Percentiles rank a stretch among this genome's conserved stretches.
Evolutionary conservation across 2,113 vertebrate genomes (phyloP).

Genomic region (Chloropsis hardwickii): DNA sequence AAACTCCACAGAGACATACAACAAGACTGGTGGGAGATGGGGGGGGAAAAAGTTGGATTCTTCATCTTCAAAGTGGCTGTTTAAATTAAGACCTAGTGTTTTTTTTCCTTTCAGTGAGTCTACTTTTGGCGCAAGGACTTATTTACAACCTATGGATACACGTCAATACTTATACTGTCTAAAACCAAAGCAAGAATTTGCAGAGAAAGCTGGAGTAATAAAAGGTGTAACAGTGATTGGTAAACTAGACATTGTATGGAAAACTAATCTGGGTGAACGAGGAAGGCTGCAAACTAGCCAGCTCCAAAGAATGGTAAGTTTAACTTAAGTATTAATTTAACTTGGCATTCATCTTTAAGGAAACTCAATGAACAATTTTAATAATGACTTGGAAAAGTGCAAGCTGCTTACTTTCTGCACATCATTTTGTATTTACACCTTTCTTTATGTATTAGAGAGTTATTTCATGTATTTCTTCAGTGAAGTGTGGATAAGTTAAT

Average conservation of each 20-base stretch:
- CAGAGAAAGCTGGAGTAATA: constrained; percentile 96
- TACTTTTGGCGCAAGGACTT: constrained; percentile 94
- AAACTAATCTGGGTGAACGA: constrained; percentile 95
- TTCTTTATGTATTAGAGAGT: neutral
- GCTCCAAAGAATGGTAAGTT: constrained; percentile 93
- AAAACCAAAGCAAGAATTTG: constrained; percentile 95
- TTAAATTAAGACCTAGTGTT: neutral
- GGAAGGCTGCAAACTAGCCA: constrained; percentile 97
- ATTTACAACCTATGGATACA: constrained; percentile 96
- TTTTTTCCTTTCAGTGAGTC: constrained; percentile 76
- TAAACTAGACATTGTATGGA: constrained; percentile 99
- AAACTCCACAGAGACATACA: neutral
- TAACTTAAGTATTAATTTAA: neutral
- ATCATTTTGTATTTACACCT: neutral
- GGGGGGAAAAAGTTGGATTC: neutral
- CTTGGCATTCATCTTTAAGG: neutral
- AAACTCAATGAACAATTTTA: neutral
- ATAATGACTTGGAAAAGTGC: neutral
- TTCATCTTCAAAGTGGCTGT: neutral
- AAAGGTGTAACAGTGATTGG: constrained; percentile 98
- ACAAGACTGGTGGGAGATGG: neutral
- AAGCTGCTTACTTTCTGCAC: neutral
- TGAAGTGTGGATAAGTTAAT: neutral
- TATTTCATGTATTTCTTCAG: neutral
- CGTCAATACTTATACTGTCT: constrained; percentile 96